phyloP scores from a whole-genome alignment of 2,797 vertebrate genomes.

The Neostethus bicornis region DNA sequence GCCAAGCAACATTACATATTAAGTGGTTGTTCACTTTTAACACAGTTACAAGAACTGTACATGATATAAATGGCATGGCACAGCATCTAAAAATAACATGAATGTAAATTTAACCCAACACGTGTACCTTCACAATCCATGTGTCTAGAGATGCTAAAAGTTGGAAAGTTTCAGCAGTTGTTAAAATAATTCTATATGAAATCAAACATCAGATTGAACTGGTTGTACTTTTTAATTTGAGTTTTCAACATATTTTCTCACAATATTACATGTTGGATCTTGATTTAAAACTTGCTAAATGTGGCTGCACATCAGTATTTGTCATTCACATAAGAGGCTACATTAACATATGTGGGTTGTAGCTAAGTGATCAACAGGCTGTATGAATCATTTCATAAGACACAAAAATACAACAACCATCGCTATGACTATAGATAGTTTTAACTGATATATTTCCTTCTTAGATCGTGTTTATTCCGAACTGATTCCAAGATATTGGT shows the following conservation, averaged over 20 bases:
- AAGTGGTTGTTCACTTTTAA: not conserved
- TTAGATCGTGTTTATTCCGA: too few relatives aligned
- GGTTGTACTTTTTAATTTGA: not conserved
- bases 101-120: conserved; percentile 5
- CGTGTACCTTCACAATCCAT: not conserved
- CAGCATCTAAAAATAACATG: conserved; percentile 37
- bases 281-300: too few relatives aligned
- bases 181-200: not conserved
- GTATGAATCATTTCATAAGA: conserved; percentile 2
- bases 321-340: too few relatives aligned
- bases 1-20: not conserved
- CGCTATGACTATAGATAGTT: too few relatives aligned
- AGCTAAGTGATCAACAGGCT: conserved; percentile 29
- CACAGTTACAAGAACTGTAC: not conserved
- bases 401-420: not conserved
- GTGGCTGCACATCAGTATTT: too few relatives aligned
- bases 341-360: not conserved
- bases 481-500: too few relatives aligned
- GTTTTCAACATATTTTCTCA: too few relatives aligned
- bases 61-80: not conserved
- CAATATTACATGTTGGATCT: too few relatives aligned
- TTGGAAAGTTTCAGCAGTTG: not conserved
- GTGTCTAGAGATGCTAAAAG: not conserved
- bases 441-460: too few relatives aligned
- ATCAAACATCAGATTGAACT: not conserved